A percentile compares a stretch with the other conserved stretches of the same genome.
Conservation (phyloP, 2,888 invertebrate species). For the Magallana nippona region DNA sequence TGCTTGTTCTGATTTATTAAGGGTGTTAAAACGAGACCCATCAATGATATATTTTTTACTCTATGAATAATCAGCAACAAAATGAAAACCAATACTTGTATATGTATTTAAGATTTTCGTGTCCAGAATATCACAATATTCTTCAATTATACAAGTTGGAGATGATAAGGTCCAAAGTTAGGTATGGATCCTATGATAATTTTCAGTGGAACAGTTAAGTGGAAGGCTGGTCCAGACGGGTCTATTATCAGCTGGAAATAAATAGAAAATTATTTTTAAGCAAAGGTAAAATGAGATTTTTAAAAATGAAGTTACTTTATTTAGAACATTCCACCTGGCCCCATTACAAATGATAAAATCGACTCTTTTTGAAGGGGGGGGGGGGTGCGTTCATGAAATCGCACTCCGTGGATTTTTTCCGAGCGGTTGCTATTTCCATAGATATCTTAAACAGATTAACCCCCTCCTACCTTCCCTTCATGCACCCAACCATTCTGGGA, state of each 20-base stretch:
- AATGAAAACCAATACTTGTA: too few relatives aligned
- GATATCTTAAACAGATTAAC: too few relatives aligned
- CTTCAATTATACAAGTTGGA: neutral
- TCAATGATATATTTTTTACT: neutral
- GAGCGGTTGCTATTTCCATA: neutral
- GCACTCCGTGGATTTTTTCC: neutral
- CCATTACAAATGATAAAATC: too few relatives aligned
- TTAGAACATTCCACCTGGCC: too few relatives aligned
- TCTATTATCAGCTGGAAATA: constrained; percentile 68
- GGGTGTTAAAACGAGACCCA: too few relatives aligned
- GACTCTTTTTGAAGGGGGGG: too few relatives aligned
- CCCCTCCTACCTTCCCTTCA: too few relatives aligned
- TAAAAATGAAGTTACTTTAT: too few relatives aligned
- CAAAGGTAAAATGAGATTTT: too few relatives aligned
- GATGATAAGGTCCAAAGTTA: constrained; percentile 6
- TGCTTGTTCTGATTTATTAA: neutral
- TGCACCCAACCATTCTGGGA: too few relatives aligned
- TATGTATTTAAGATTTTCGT: neutral
- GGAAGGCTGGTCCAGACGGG: constrained; percentile 72
- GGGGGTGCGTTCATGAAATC: too few relatives aligned
- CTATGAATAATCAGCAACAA: neutral
- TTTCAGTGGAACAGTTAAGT: constrained; percentile 71
- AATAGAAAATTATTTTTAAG: neutral
- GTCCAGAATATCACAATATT: neutral
- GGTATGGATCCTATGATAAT: constrained; percentile 75